Evolutionary conservation across 2,113 vertebrate species (phyloP).

Genomic region (Castor canadensis): DNA sequence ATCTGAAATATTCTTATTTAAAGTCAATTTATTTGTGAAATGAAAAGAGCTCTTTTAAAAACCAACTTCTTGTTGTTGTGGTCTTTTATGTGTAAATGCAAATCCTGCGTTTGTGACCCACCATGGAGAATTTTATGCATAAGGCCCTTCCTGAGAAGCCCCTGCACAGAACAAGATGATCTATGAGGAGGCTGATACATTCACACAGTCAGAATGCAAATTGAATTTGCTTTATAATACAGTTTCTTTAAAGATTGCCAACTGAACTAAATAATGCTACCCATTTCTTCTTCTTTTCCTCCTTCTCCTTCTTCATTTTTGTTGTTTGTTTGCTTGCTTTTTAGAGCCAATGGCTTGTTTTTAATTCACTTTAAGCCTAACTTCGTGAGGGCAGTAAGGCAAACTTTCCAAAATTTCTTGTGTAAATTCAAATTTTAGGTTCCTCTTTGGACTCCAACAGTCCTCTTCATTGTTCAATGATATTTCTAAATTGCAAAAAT

Average conservation of each 20-base stretch:
- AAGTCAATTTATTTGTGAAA: conserved; percentile 26
- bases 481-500: background rate
- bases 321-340: background rate
- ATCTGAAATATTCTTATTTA: conserved; percentile 30
- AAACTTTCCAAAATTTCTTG: background rate
- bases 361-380: background rate
- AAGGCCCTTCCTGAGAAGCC: background rate
- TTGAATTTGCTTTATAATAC: background rate
- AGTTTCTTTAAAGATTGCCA: background rate
- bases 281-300: background rate
- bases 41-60: conserved; percentile 12
- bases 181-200: background rate
- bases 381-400: background rate
- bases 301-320: too few relatives aligned
- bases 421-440: background rate
- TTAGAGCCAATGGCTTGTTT: background rate
- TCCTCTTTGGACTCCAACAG: background rate
- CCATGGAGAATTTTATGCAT: background rate
- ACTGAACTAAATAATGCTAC: background rate
- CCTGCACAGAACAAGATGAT: background rate
- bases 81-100: background rate
- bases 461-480: background rate
- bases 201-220: background rate
- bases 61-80: background rate
- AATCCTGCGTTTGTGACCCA: background rate